Evolutionary conservation across 2,888 invertebrate genomes (phyloP).

Genomic region (Leptinotarsa juncta): DNA sequence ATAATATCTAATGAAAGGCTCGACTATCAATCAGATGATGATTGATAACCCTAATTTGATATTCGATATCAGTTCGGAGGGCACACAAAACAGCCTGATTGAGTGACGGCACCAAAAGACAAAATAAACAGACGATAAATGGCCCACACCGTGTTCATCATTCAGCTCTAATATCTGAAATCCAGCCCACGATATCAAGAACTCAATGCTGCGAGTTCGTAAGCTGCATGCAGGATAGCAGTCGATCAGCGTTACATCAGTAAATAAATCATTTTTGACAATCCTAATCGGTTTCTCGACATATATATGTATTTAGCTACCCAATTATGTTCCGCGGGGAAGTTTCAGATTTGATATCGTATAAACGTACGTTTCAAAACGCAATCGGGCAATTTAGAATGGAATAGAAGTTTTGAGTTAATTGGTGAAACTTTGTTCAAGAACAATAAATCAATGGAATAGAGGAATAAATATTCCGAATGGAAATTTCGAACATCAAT

Average conservation of each 20-base stretch:
- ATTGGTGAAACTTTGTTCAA: too few relatives aligned
- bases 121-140: too few relatives aligned
- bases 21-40: background rate
- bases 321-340: background rate
- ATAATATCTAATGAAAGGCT: background rate
- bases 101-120: background rate
- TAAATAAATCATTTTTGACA: slow-evolving; percentile 28
- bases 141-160: background rate
- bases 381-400: background rate
- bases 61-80: background rate
- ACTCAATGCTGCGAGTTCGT: background rate
- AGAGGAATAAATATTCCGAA: too few relatives aligned
- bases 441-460: too few relatives aligned
- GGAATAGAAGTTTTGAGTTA: background rate
- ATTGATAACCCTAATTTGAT: background rate
- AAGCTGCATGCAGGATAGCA: background rate
- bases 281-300: slow-evolving; percentile 16
- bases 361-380: background rate
- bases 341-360: slow-evolving; percentile 2
- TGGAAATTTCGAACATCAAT: too few relatives aligned
- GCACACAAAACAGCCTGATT: background rate
- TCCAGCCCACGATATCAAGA: background rate
- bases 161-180: background rate
- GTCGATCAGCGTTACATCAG: slow-evolving; percentile 25
- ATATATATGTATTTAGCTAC: slow-evolving; percentile 28